Evolutionary conservation across 2,888 invertebrate genomes (phyloP).

Genomic region (Carterocephalus palaemon): DNA sequence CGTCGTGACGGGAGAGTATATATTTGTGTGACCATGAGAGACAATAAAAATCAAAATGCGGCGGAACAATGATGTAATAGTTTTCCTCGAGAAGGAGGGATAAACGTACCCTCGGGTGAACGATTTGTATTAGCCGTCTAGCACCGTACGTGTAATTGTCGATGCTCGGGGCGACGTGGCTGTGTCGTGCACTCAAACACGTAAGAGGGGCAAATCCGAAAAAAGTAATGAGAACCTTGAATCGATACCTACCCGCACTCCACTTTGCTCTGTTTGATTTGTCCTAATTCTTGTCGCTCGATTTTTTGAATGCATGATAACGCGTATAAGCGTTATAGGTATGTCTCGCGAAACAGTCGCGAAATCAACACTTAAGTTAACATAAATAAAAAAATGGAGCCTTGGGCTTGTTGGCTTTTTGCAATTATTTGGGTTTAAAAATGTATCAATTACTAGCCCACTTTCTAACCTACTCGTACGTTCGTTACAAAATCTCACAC

Average conservation of each 20-base stretch:
- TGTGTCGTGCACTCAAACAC: constrained; percentile 60
- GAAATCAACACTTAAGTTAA: too few relatives aligned
- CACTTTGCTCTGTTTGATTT: constrained; percentile 20
- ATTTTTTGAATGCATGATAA: constrained; percentile 21
- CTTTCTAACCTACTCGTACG: too few relatives aligned
- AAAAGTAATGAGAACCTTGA: constrained; percentile 50
- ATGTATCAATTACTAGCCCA: too few relatives aligned
- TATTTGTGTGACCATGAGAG: constrained; percentile 36
- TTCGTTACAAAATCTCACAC: too few relatives aligned
- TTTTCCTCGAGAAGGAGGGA: constrained; percentile 53
- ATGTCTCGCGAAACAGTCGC: too few relatives aligned
- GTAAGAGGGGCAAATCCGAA: constrained; percentile 56
- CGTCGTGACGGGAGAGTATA: constrained; percentile 38
- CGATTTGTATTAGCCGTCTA: constrained; percentile 77
- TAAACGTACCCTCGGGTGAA: constrained; percentile 70
- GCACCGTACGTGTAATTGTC: constrained; percentile 74
- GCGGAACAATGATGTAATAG: constrained; percentile 62
- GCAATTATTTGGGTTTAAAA: too few relatives aligned
- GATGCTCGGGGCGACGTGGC: constrained; percentile 57
- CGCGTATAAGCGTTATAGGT: too few relatives aligned
- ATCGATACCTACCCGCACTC: constrained; percentile 44
- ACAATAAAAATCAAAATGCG: constrained; percentile 47
- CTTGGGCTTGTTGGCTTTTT: too few relatives aligned
- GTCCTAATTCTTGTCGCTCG: constrained; percentile 18
- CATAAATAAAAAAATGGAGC: too few relatives aligned